Conservation (phyloP, 2,113 vertebrate species). For the Bostrychus sinensis region DNA sequence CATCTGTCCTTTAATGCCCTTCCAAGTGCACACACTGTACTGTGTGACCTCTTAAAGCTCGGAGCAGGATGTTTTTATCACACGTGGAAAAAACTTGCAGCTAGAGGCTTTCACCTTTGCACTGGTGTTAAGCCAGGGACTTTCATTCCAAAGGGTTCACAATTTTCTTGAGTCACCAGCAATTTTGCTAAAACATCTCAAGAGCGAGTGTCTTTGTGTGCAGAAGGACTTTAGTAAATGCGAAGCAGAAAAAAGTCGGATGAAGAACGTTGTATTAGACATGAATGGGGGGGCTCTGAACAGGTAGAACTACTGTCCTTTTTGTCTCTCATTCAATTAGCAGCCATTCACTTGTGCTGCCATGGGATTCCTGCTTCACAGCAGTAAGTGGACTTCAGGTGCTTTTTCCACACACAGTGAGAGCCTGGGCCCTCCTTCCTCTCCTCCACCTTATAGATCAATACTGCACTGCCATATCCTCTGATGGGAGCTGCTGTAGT, state of each 20-base stretch:
- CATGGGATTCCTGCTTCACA: conserved; percentile 55
- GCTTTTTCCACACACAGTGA: conserved; percentile 62
- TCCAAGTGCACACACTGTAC: conserved; percentile 17
- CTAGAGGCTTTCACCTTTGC: conserved; percentile 13
- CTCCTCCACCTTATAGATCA: conserved; percentile 69
- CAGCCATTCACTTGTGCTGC: conserved; percentile 62
- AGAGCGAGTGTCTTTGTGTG: conserved; percentile 24
- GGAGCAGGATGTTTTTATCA: conserved; percentile 6
- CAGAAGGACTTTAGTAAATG: conserved; percentile 30
- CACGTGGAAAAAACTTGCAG: conserved; percentile 7
- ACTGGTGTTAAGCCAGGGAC: conserved; percentile 10
- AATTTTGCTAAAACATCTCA: conserved; percentile 43
- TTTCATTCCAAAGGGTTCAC: conserved; percentile 28
- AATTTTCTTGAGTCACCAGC: conserved; percentile 29
- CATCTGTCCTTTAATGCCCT: conserved; percentile 31
- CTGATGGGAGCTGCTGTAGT: conserved; percentile 71
- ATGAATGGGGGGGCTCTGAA: conserved; percentile 20
- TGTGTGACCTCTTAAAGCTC: conserved; percentile 16
- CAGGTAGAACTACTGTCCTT: conserved; percentile 62
- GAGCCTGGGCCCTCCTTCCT: conserved; percentile 61
- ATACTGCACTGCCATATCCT: conserved; percentile 75
- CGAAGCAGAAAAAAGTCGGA: conserved; percentile 37
- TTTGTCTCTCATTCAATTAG: conserved; percentile 73
- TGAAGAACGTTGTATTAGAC: conserved; percentile 37
- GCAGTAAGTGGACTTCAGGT: conserved; percentile 72